Percentiles rank a stretch among this genome's conserved stretches.
Conservation (phyloP, 2,113 vertebrate genomes). For the Atlantisia rogersi region DNA sequence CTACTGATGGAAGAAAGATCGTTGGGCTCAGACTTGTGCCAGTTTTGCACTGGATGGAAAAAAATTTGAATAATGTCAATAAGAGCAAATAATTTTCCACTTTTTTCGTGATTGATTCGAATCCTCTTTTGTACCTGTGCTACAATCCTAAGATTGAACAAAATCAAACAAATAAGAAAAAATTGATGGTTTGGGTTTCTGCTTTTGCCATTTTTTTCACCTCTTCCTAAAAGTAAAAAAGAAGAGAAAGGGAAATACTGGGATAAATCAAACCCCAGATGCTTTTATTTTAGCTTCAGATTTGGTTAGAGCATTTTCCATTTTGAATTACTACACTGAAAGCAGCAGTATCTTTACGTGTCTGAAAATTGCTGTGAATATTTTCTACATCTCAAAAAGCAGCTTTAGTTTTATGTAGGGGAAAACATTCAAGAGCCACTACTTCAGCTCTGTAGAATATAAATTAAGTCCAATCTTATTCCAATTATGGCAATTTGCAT, state of each 20-base stretch:
- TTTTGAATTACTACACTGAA: background rate
- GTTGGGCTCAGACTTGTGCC: background rate
- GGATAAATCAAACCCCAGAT: background rate
- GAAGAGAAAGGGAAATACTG: background rate
- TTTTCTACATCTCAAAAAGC: background rate
- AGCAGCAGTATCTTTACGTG: background rate
- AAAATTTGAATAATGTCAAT: background rate
- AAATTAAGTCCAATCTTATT: background rate
- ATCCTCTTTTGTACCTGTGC: too few species aligned
- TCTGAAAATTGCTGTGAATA: background rate
- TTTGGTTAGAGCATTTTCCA: background rate
- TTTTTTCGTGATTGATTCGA: background rate
- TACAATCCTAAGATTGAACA: too few species aligned
- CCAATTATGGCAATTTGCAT: conserved; percentile 14
- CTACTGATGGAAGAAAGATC: background rate
- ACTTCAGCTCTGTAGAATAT: conserved; percentile 2
- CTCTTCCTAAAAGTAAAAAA: background rate
- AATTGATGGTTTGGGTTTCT: background rate
- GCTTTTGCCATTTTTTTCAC: background rate
- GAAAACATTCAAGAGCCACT: conserved; percentile 25
- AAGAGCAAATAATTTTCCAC: background rate
- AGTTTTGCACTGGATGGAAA: background rate
- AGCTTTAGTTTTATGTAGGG: background rate
- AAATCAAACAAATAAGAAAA: background rate
- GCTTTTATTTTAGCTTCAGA: conserved; percentile 3